Base-by-base conservation (phyloP, 2,888 invertebrate species). In the Alviniconcha strummeri region DNA sequence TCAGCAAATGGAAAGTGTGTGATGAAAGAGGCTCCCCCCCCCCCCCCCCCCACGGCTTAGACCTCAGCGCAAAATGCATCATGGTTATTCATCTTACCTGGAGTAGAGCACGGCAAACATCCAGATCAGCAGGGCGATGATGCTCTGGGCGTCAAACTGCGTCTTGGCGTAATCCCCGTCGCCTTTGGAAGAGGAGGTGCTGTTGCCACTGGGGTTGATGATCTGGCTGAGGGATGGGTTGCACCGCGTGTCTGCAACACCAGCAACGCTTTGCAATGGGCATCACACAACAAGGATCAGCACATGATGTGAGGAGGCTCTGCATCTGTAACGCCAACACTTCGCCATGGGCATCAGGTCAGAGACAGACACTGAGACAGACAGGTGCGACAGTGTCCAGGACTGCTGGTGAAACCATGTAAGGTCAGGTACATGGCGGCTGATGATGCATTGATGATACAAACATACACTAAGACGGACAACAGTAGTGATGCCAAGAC, bases 91-190 rank as follows among this genome's bases (percentile, higher is more conserved):
- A 36, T 17, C 36, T 83, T 85, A 93, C 93, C 93, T 93, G 81
- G 99, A 99, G 94, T 99, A 99, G 83, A 99, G 95, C 82, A 99
- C 97, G 94, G 98, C 99, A 91, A 96, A 95, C 94, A 98, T 96
- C 98, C 98, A 99, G 91, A 99, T 96, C 79, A 96, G 94, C 88
- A 99, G 95, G 77, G 98, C 98, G 90, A 99, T 96, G 88, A 99
- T 96, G 89, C 98, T 97, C 92, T 98, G 96, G 89, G 97, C 96
- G 87, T 94, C 93, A 87, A 93, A 91, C 88, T 84, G 55, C 88
- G 91, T 85, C 5, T 56, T 60, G 7, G 81, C 52, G 60, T 36
- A 56, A 87, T 86, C 87, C 83, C 84, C 81, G 86, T 88, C 80
- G 86, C 89, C 84, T 83, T 83, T 80, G 6, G 81, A 55, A 2